A percentile compares a stretch with the other conserved stretches of the same genome.
phyloP scores from a whole-genome alignment of 2,888 invertebrate genomes.

The Lycophotia porphyrea region DNA sequence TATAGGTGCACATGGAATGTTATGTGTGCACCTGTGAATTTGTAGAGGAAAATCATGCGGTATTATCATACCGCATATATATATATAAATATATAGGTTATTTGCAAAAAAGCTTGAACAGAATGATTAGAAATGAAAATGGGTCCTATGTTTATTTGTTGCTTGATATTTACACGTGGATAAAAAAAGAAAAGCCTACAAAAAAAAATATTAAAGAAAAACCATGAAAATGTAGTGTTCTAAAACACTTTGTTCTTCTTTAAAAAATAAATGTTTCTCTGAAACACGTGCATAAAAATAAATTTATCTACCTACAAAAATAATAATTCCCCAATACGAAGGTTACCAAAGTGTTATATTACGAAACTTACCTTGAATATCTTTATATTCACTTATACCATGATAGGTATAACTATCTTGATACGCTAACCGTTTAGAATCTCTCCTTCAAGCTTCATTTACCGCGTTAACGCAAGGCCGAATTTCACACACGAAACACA shows the following conservation, averaged over 20 bases:
- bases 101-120: neutral
- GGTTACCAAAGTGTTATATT: constrained; percentile 54
- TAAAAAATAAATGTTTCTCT: neutral
- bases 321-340: constrained; percentile 38
- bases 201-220: neutral
- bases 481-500: constrained; percentile 71
- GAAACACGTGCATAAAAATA: constrained; percentile 19
- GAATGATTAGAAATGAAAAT: neutral
- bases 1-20: neutral
- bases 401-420: constrained; percentile 65
- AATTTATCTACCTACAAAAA: neutral
- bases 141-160: neutral
- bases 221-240: neutral
- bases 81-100: no score
- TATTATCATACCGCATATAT: no score
- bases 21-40: neutral
- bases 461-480: constrained; percentile 83
- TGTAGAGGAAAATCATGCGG: neutral
- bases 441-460: constrained; percentile 85
- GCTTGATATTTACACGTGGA: no score
- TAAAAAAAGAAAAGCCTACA: no score
- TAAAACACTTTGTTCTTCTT: neutral
- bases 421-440: constrained; percentile 70
- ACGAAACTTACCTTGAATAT: constrained; percentile 64
- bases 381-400: constrained; percentile 59